A percentile compares a stretch with the other conserved stretches of the same genome.
Conservation (phyloP, 1,140 invertebrate species). For the Megalonaias nervosa region DNA sequence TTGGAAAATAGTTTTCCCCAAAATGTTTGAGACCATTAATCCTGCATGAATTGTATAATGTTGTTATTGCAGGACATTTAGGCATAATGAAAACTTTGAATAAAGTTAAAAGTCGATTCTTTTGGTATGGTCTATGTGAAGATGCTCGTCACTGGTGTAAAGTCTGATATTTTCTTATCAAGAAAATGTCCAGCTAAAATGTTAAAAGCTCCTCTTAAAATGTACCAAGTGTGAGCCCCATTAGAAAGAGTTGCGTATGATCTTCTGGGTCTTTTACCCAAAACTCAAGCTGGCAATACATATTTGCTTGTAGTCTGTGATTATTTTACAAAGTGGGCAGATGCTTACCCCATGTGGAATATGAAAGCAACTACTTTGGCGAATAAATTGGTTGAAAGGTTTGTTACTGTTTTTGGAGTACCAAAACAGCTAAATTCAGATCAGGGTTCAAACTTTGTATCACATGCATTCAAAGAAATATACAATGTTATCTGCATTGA, state of each 20-base stretch:
- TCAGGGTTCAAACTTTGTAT: slow-evolving; percentile 54
- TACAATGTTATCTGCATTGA: slow-evolving; percentile 36
- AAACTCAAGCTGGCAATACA: slow-evolving; percentile 33
- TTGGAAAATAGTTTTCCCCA: slow-evolving; percentile 2
- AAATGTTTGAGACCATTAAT: background rate
- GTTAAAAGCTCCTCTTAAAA: background rate
- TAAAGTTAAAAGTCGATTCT: slow-evolving; percentile 9
- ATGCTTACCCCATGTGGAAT: slow-evolving; percentile 44
- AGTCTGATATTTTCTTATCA: background rate
- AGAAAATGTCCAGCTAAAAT: slow-evolving; percentile 1
- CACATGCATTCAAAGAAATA: slow-evolving; percentile 37
- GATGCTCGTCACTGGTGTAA: slow-evolving; percentile 7
- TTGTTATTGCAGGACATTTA: background rate
- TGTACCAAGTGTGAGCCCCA: background rate
- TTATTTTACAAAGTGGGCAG: slow-evolving; percentile 56
- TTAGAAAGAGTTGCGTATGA: slow-evolving; percentile 26
- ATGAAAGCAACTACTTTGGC: slow-evolving; percentile 55
- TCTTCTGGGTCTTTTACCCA: slow-evolving; percentile 26
- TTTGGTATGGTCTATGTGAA: background rate
- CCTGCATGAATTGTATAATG: background rate
- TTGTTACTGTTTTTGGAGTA: slow-evolving; percentile 63
- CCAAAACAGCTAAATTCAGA: slow-evolving; percentile 66
- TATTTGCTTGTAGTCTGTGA: slow-evolving; percentile 53
- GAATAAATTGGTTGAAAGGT: slow-evolving; percentile 56
- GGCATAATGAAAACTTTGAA: slow-evolving; percentile 4